phyloP scores from a whole-genome alignment of 2,113 vertebrate species.

The Sigmodon hispidus region DNA sequence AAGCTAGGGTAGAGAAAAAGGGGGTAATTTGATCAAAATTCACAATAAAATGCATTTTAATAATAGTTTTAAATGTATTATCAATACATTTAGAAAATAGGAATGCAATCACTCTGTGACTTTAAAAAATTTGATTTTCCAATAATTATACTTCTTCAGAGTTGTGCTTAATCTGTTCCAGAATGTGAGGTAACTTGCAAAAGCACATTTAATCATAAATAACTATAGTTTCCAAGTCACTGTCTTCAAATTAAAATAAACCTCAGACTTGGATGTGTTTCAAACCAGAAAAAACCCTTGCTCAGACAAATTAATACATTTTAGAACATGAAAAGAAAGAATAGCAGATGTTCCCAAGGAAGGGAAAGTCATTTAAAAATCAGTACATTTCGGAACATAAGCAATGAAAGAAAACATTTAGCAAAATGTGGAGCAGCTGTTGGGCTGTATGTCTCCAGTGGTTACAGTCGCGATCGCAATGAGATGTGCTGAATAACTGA shows the following conservation, averaged over 20 bases:
- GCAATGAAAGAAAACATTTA: conserved; percentile 79
- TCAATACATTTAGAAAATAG: neutral
- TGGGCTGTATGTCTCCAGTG: conserved; percentile 69
- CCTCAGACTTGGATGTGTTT: conserved; percentile 73
- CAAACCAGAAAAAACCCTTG: conserved; percentile 65
- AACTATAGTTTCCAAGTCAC: conserved; percentile 56
- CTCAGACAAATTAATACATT: conserved; percentile 76
- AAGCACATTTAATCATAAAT: neutral
- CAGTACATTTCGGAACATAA: conserved; percentile 75
- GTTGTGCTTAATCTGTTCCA: neutral
- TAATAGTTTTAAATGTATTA: neutral
- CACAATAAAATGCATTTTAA: neutral
- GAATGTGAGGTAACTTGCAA: conserved; percentile 24
- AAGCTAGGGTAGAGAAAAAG: neutral
- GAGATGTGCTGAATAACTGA: conserved; percentile 60
- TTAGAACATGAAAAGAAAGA: conserved; percentile 68
- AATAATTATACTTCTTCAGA: neutral
- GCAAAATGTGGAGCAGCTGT: conserved; percentile 80
- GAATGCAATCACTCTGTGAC: neutral
- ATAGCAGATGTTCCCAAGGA: conserved; percentile 82
- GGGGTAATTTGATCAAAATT: no score
- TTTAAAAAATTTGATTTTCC: neutral
- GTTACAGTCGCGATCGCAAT: conserved; percentile 32
- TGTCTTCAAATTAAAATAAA: conserved; percentile 65
- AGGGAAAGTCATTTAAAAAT: conserved; percentile 77